These are phyloP conservation scores for Oreortyx pictus DNA, from an alignment of 2,797 vertebrate species.

Conservation along the genomic window DNA sequence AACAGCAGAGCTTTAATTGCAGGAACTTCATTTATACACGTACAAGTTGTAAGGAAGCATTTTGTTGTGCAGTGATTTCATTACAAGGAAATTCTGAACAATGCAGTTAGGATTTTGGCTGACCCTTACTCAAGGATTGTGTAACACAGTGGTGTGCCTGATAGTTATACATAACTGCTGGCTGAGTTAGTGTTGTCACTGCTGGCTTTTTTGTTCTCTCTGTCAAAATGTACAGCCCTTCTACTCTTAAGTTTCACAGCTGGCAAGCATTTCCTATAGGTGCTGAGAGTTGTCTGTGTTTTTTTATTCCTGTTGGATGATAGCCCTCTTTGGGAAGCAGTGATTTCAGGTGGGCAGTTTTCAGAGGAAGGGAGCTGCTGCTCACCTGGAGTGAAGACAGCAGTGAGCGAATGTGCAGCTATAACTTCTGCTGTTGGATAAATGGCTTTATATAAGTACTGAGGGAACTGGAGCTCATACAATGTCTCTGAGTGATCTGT, in stretches of 20 bases:
- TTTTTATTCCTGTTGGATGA: not conserved
- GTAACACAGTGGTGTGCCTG: not conserved
- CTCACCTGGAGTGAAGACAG: not conserved
- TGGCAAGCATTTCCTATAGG: not conserved
- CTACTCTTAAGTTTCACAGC: accelerated
- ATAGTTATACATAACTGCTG: not conserved
- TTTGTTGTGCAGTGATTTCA: not conserved
- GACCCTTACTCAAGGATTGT: not conserved
- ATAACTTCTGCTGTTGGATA: not conserved
- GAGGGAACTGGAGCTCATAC: not conserved
- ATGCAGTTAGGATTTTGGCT: not conserved
- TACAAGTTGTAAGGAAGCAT: not conserved
- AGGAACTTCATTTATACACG: not conserved
- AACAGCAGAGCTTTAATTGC: not conserved
- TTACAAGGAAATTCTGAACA: not conserved
- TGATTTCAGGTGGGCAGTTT: not conserved
- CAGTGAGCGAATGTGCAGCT: not conserved
- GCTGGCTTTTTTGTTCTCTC: not conserved
- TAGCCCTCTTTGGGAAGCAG: not conserved
- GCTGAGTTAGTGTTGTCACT: not conserved
- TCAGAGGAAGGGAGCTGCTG: not conserved
- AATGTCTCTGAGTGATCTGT: not conserved
- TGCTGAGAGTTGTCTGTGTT: not conserved
- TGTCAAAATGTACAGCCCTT: not conserved
- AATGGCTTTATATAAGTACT: not conserved